Conservation (phyloP, 35 echinoderm and acorn worm species). For the Lytechinus variegatus region DNA sequence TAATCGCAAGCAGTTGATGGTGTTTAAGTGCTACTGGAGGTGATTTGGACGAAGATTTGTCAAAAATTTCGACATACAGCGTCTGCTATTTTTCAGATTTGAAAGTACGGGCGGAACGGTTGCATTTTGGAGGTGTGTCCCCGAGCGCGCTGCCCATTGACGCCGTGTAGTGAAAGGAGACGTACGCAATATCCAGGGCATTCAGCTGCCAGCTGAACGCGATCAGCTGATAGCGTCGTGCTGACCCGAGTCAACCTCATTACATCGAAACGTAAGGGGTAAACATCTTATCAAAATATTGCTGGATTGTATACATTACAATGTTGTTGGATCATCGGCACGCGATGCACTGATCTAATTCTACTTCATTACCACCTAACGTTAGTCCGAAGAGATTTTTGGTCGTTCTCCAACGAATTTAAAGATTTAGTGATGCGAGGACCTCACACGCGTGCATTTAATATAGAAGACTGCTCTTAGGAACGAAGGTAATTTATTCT, state of each 20-base stretch:
- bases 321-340: background rate
- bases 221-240: constrained; percentile 32
- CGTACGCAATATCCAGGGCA: background rate
- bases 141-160: background rate
- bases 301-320: background rate
- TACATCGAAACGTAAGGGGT: background rate
- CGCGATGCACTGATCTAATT: background rate
- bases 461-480: background rate
- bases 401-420: background rate
- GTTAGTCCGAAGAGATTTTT: background rate
- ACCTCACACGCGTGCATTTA: background rate
- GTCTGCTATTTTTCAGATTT: background rate
- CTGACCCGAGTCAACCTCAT: background rate
- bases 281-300: background rate
- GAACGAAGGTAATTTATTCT: background rate
- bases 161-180: background rate
- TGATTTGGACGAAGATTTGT: background rate
- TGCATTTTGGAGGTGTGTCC: background rate
- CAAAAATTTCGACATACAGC: background rate
- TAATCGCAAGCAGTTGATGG: background rate
- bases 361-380: background rate
- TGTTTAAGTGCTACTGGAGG: background rate
- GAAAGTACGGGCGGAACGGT: background rate
- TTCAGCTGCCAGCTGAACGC: background rate
- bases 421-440: background rate